Percentiles rank a stretch among this genome's conserved stretches.
phyloP scores from a whole-genome alignment of 2,113 vertebrate species.

The Indri indri region DNA sequence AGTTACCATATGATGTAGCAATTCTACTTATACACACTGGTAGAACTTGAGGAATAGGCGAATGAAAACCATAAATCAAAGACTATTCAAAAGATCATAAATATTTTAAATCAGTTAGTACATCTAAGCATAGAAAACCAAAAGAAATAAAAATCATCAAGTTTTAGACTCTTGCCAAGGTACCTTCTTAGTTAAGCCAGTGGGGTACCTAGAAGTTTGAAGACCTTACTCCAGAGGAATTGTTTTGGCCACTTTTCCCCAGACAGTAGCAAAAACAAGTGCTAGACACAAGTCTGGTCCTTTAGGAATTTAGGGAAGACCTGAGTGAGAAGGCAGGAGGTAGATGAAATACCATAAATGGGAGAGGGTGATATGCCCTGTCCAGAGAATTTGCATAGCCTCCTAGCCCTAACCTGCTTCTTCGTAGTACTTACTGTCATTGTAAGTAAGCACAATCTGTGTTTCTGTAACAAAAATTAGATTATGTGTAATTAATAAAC shows the following conservation, averaged over 20 bases:
- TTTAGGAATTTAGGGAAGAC: not conserved
- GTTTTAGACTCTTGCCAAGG: not conserved
- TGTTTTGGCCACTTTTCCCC: not conserved
- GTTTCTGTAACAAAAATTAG: not conserved
- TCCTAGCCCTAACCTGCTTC: not conserved
- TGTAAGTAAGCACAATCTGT: not conserved
- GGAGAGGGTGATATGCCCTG: not conserved
- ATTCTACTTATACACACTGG: not conserved
- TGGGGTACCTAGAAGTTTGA: not conserved
- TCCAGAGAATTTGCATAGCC: not conserved
- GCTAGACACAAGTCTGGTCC: not conserved
- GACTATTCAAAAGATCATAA: not conserved
- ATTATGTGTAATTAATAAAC: not conserved
- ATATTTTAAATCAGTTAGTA: no score
- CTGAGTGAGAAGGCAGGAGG: not conserved
- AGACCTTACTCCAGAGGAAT: not conserved
- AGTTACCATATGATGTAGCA: no score
- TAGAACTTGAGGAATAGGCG: not conserved
- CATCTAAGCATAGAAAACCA: not conserved
- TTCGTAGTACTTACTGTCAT: not conserved
- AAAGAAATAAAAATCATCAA: slow-evolving; percentile 6
- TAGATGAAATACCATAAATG: not conserved
- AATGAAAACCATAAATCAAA: not conserved
- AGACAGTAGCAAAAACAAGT: not conserved
- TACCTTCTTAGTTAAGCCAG: not conserved